Conservation (phyloP, 2,888 invertebrate genomes). For the Imbricaverruca yamaguchii region DNA sequence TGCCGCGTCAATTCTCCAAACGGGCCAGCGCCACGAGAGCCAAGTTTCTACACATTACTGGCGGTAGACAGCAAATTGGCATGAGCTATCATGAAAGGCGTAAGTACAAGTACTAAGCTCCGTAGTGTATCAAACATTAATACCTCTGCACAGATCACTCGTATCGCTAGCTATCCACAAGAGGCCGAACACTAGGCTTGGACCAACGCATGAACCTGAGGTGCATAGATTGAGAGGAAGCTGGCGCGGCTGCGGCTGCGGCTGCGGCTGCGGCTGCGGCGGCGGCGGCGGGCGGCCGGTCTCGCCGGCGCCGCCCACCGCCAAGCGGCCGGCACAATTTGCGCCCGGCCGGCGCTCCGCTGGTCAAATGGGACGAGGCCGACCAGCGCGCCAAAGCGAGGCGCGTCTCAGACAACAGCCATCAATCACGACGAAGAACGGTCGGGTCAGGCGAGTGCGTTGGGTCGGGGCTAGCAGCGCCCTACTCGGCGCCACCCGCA, state of each 20-base stretch:
- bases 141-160: not conserved
- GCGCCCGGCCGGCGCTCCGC: not conserved
- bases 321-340: too few species aligned
- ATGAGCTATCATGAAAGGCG: conserved; percentile 21
- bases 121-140: conserved; percentile 22
- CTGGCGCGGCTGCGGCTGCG: not conserved
- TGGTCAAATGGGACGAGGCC: not conserved
- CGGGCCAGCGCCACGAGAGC: not conserved
- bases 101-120: conserved; percentile 20
- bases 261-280: not conserved
- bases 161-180: not conserved
- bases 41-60: not conserved
- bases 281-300: not conserved
- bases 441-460: not conserved
- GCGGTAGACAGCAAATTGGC: conserved; percentile 3
- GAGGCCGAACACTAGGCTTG: conserved; percentile 3
- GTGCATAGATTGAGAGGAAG: conserved; percentile 20
- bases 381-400: not conserved
- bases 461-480: too few species aligned
- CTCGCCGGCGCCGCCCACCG: not conserved
- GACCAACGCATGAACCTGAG: conserved; percentile 16
- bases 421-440: not conserved
- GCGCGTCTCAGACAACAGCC: not conserved
- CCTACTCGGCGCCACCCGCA: not conserved
- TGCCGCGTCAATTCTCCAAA: not conserved